Evolutionary conservation across 2,888 invertebrate genomes (phyloP), one percentile per base, ranked within the genome.

Genomic region (Kuschelorhynchus macadamiae): DNA sequence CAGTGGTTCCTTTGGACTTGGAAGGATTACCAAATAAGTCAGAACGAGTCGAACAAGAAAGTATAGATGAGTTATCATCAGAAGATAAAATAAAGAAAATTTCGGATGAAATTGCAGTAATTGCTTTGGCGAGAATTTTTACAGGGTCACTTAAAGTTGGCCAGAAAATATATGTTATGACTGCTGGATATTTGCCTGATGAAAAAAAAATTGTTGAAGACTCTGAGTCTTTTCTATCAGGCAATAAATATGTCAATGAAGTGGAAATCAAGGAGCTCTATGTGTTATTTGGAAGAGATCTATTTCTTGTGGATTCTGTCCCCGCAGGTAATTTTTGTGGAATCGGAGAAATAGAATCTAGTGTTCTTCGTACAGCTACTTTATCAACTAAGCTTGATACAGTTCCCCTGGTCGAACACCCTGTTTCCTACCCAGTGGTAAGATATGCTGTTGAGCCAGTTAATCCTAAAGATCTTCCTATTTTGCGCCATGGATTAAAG

Each of bases 51-150:
- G 52, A 66, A 20, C 39, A 47, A 39, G 33, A 42, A 30, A n/a
- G n/a, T n/a, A n/a, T n/a, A n/a, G n/a, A n/a, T n/a, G 32, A 12
- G 20, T 39, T 63, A 49, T 21, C 49, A 4, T 17, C 67, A 36
- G 82, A 70, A 33, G 33, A 68, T 17, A 21, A 52, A 56, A 55
- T 64, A 52, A 17, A 47, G 20, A n/a, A 71, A n/a, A 70, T 73
- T 59, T 66, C 72, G 82, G 83, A 71, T 52, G 75, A 75, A 47
- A 88, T 90, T 68, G 89, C 89, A 41, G 93, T 97, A 79, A 87
- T 98, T 71, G 98, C 96, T 0, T 95, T 98, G 85, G 96, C 96
- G 14, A 88, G 98, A 78, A 88, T 98, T 32, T 98, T 95, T 81
- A 96, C 96, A 81, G 98, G 98, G 1, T 91, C 88, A 57, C 82